Evolutionary conservation across 1,140 invertebrate species (phyloP), one percentile per base, ranked within the genome.

Genomic region (Heliconius hermathena): DNA sequence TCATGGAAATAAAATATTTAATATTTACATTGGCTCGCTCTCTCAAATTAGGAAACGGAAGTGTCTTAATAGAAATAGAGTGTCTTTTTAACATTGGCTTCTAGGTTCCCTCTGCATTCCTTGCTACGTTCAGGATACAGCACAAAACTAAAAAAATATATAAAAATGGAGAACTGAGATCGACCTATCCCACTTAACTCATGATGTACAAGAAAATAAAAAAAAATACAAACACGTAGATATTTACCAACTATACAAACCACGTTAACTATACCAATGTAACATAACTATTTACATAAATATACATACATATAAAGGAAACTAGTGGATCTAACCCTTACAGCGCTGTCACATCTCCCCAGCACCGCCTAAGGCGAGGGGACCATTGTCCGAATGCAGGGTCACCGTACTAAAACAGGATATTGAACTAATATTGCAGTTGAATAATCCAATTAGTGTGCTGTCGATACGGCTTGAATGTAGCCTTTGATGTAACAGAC

Each of bases 341-440:
- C 76, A 81, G 38, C 26, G 52, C 52, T 73, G 54, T 16, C 73
- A 72, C 49, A 78, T 66, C 41, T 57, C 80, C 80, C 80, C 76
- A 81, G 78, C 46, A 57, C n/a, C 76, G 80, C 80, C 80, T 73
- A 20, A 66, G n/a, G 76, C 83, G 77, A 84, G 81, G 83, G 82
- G 82, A 71, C 85, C 89, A 87, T 89, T 90, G 90, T 87, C 83
- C 81, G 87, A 90, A 85, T 84, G 88, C 70, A 80, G 77, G 89
- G 90, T 91, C 89, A 89, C 76, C 89, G 89, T 88, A 83, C 87
- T 85, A 86, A 87, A 83, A 82, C 85, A 83, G 84, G 82, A 88
- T 90, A 90, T 90, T 87, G 87, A 84, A 89, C 87, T 91, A 90
- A 91, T 92, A 92, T 92, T 88, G 89, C 88, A 87, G 82, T 90